Evolutionary conservation across 2,113 vertebrate species (phyloP).

Genomic region (Dicentrarchus labrax): DNA sequence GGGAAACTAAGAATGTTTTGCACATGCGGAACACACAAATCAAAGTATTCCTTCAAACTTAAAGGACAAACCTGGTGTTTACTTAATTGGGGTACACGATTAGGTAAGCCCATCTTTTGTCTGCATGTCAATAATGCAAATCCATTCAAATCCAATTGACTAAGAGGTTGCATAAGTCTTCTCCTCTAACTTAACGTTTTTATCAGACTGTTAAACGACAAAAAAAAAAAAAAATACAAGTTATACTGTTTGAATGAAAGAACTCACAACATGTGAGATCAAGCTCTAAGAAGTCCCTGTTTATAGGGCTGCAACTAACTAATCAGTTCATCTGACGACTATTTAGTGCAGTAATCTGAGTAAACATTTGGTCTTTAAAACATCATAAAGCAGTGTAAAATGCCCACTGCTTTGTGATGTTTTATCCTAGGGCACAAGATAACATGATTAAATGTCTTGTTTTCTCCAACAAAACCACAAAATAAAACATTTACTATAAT

Average conservation of each 20-base stretch:
- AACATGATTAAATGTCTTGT: neutral
- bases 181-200: too few species aligned
- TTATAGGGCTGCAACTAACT: neutral
- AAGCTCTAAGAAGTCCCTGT: too few species aligned
- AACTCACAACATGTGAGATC: too few species aligned
- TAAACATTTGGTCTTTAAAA: too few species aligned
- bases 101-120: too few species aligned
- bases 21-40: neutral
- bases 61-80: too few species aligned
- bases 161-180: neutral
- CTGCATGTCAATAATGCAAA: neutral
- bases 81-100: too few species aligned
- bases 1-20: neutral
- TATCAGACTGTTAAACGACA: too few species aligned
- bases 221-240: too few species aligned
- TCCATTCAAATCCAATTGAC: neutral
- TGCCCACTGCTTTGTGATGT: neutral
- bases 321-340: neutral
- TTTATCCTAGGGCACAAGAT: too few species aligned
- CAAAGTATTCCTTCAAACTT: too few species aligned
- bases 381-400: neutral
- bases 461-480: neutral
- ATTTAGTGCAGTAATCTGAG: neutral
- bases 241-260: too few species aligned
- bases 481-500: neutral